Evolutionary conservation across 2,113 vertebrate genomes (phyloP).

Genomic region (Tyrannus savana): DNA sequence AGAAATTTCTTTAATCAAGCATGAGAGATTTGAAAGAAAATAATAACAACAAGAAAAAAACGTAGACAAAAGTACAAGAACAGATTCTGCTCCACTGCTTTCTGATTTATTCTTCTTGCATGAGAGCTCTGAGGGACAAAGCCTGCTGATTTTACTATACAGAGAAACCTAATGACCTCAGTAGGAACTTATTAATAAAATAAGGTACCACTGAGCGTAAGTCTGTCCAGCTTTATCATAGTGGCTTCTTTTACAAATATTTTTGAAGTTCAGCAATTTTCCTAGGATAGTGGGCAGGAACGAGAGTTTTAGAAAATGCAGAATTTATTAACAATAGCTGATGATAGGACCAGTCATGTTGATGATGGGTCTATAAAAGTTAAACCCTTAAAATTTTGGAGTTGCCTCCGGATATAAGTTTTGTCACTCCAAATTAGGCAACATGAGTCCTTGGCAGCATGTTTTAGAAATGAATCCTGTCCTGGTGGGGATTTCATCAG

Average conservation of each 20-base stretch:
- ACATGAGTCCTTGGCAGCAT: background rate
- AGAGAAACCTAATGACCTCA: conserved; percentile 7
- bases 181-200: background rate
- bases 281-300: background rate
- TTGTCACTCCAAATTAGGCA: background rate
- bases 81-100: background rate
- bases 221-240: background rate
- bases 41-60: background rate
- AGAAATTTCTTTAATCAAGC: conserved; percentile 54
- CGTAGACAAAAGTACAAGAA: background rate
- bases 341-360: background rate
- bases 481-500: background rate
- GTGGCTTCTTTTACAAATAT: background rate
- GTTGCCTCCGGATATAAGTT: background rate
- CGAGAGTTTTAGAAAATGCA: background rate
- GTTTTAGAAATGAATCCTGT: background rate
- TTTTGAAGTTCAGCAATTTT: background rate
- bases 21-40: conserved; percentile 28
- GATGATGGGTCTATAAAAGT: background rate
- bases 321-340: background rate
- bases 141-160: background rate
- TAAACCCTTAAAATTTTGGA: background rate
- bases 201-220: background rate
- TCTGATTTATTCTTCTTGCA: background rate
- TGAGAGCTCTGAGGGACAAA: background rate